Evolutionary conservation across 2,113 vertebrate species (phyloP).

Genomic region (Rhinichthys klamathensis): DNA sequence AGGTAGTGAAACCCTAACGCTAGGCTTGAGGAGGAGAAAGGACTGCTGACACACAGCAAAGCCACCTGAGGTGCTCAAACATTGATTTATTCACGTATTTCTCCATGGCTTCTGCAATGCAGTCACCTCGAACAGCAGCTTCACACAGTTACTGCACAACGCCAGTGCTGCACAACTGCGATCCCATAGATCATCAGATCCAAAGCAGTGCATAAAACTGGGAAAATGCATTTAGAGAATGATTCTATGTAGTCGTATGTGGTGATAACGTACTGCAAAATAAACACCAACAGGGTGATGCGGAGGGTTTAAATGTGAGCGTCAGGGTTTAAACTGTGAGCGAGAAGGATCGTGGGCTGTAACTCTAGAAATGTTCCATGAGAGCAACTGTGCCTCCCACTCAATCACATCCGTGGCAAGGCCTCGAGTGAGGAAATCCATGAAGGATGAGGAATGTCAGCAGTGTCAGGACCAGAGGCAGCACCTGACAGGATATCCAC

Average conservation of each 20-base stretch:
- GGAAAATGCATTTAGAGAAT: background rate
- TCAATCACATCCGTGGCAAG: background rate
- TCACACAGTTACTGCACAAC: slow-evolving; percentile 1
- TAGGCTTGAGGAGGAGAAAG: background rate
- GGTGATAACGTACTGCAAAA: background rate
- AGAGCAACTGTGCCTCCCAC: background rate
- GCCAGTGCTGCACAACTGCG: background rate
- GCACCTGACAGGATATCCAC: slow-evolving; percentile 43
- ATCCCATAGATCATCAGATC: background rate
- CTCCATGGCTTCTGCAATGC: slow-evolving; percentile 54
- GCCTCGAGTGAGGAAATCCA: slow-evolving; percentile 18
- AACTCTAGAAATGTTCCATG: background rate
- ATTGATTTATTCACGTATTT: slow-evolving; percentile 48
- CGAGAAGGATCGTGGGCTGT: background rate
- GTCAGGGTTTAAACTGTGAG: background rate
- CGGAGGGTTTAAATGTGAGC: background rate
- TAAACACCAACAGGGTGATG: background rate
- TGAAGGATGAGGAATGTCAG: slow-evolving; percentile 35
- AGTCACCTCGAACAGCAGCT: background rate
- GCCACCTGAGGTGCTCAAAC: slow-evolving; percentile 20
- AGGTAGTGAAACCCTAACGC: background rate
- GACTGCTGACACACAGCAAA: slow-evolving; percentile 17
- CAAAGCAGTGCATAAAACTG: too few relatives aligned
- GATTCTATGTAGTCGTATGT: background rate
- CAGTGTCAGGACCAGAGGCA: slow-evolving; percentile 24